Conservation (phyloP, 1,140 invertebrate genomes). For the Solen grandis region DNA sequence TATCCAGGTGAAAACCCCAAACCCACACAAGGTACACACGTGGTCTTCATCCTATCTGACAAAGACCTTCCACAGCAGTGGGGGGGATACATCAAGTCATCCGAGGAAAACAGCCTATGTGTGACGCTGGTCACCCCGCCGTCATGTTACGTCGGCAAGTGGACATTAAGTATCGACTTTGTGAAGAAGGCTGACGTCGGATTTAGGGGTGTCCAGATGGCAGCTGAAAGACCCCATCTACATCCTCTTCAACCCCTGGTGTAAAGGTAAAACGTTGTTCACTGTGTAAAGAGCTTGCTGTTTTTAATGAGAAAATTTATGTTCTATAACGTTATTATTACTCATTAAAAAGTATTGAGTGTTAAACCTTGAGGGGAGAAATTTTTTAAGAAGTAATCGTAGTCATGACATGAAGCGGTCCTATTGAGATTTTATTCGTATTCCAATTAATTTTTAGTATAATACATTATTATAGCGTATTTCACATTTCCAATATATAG, state of each 20-base stretch:
- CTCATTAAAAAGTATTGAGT: too few relatives aligned
- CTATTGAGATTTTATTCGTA: too few relatives aligned
- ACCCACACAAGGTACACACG: constrained; percentile 90
- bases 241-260: constrained; percentile 93
- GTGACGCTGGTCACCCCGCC: constrained; percentile 79
- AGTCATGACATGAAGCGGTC: too few relatives aligned
- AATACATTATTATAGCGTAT: too few relatives aligned
- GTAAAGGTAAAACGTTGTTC: too few relatives aligned
- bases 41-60: constrained; percentile 86
- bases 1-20: constrained; percentile 89
- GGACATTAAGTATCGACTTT: constrained; percentile 92
- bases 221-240: constrained; percentile 86
- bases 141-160: constrained; percentile 90
- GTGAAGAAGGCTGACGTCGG: constrained; percentile 84
- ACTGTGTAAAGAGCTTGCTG: too few relatives aligned
- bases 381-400: too few relatives aligned
- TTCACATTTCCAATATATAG: too few relatives aligned
- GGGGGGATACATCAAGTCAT: constrained; percentile 77
- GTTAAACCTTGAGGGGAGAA: too few relatives aligned
- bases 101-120: not conserved
- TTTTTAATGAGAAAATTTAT: too few relatives aligned
- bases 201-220: constrained; percentile 83
- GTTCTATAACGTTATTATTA: too few relatives aligned
- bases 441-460: too few relatives aligned
- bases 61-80: constrained; percentile 78